These are phyloP conservation scores for Triplophysa dalaica DNA, from an alignment of 2,113 vertebrate genomes.

Conservation along the genomic window DNA sequence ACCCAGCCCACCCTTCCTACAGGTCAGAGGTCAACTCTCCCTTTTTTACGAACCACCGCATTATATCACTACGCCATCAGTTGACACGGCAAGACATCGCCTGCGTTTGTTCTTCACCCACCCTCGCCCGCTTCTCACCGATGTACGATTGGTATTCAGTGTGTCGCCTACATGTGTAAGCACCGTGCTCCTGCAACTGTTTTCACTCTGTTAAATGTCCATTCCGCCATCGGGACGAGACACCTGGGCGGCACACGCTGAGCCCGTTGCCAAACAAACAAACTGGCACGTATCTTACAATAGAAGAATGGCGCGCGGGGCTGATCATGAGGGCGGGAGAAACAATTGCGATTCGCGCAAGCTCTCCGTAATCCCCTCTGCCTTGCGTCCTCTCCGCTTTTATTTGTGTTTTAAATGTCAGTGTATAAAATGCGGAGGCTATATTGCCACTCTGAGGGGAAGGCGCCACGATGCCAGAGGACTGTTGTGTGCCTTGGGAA, in stretches of 20 bases:
- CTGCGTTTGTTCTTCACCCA: conserved; percentile 19
- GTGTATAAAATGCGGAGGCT: conserved; percentile 70
- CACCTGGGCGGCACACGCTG: neutral
- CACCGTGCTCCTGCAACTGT: neutral
- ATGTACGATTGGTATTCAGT: conserved; percentile 21
- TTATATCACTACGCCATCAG: conserved; percentile 19
- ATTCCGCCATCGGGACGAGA: conserved; percentile 32
- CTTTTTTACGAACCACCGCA: conserved; percentile 21
- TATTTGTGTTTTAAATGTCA: conserved; percentile 85
- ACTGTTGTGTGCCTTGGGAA: conserved; percentile 75
- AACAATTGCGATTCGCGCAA: conserved; percentile 68
- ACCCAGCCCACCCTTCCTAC: conserved; percentile 17
- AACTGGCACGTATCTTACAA: conserved; percentile 31
- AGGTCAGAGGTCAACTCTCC: conserved; percentile 36
- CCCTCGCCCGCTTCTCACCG: neutral
- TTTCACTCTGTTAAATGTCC: conserved; percentile 37
- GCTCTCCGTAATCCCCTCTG: conserved; percentile 70
- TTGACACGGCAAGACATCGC: neutral
- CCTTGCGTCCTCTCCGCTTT: conserved; percentile 69
- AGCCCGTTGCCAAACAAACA: conserved; percentile 41
- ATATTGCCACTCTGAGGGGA: conserved; percentile 64
- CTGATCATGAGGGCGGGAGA: conserved; percentile 46
- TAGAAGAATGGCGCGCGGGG: conserved; percentile 35
- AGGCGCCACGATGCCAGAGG: conserved; percentile 55
- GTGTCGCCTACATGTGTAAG: conserved; percentile 37